phyloP scores from a whole-genome alignment of 2,888 invertebrate genomes.

The Charanyca ferruginea region DNA sequence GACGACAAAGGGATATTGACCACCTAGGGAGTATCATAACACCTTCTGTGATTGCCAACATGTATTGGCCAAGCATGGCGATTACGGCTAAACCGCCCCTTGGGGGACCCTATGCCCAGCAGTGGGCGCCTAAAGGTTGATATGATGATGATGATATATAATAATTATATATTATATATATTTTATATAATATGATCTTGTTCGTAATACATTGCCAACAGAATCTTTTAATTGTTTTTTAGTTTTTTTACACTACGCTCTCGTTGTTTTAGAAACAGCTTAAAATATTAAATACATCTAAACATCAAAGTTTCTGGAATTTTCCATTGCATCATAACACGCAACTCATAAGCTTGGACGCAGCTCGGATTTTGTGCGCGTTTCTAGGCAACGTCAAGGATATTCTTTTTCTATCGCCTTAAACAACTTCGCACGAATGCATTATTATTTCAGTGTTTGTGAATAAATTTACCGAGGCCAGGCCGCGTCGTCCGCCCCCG shows the following conservation, averaged over 20 bases:
- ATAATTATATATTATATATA: no score
- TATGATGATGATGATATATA: no score
- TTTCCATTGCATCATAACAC: slow-evolving; percentile 53
- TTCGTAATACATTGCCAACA: neutral
- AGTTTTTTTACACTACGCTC: no score
- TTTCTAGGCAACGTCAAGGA: slow-evolving; percentile 62
- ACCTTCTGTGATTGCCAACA: no score
- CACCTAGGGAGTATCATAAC: no score
- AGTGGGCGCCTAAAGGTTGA: no score
- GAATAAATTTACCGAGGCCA: slow-evolving; percentile 60
- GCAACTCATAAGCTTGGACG: slow-evolving; percentile 38
- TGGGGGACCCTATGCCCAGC: no score
- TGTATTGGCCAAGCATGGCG: no score
- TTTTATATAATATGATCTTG: no score
- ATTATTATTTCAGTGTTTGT: slow-evolving; percentile 64
- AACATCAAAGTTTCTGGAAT: slow-evolving; percentile 37
- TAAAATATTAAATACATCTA: slow-evolving; percentile 11
- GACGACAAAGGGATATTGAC: no score
- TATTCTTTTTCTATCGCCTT: slow-evolving; percentile 63
- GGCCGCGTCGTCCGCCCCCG: slow-evolving; percentile 44
- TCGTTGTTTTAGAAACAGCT: neutral
- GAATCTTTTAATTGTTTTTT: no score
- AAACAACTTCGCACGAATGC: slow-evolving; percentile 62
- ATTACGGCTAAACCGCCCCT: no score
- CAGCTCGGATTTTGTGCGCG: slow-evolving; percentile 36